Conservation (phyloP, 2,888 invertebrate species). For the Falcaria lacertinaria region DNA sequence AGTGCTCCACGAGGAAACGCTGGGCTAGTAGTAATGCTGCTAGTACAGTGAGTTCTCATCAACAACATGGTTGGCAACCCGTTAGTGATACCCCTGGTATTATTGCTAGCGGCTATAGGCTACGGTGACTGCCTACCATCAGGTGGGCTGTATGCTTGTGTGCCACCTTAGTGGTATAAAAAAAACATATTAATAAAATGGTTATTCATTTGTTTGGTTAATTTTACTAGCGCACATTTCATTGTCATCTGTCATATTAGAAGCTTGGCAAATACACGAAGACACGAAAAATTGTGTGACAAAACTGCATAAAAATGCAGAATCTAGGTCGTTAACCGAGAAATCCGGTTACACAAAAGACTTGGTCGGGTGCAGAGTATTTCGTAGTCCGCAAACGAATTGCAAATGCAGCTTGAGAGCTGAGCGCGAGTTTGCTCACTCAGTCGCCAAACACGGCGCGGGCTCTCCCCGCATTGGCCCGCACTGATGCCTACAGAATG, state of each 20-base stretch:
- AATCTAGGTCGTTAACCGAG: constrained; percentile 63
- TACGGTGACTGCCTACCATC: too few species aligned
- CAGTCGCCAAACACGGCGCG: constrained; percentile 51
- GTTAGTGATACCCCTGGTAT: too few species aligned
- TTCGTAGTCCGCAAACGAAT: constrained; percentile 63
- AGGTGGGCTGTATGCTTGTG: too few species aligned
- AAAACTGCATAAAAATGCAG: constrained; percentile 60
- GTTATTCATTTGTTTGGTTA: too few species aligned
- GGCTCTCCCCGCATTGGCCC: constrained; percentile 12
- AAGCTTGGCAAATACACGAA: constrained; percentile 24
- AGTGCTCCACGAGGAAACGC: too few species aligned
- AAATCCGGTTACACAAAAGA: constrained; percentile 68
- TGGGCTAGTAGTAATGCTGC: too few species aligned
- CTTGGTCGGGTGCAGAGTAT: constrained; percentile 56
- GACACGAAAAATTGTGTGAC: constrained; percentile 49
- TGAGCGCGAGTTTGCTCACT: constrained; percentile 54
- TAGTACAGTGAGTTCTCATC: too few species aligned
- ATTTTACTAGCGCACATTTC: not conserved
- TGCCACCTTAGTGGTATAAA: too few species aligned
- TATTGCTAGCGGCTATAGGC: too few species aligned
- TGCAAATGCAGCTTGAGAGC: constrained; percentile 53
- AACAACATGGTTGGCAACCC: too few species aligned
- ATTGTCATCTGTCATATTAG: not conserved
- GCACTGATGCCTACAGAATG: constrained; percentile 32
- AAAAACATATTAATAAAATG: too few species aligned